Conservation (phyloP, 1,140 invertebrate species). For the Zaprionus africanus region DNA sequence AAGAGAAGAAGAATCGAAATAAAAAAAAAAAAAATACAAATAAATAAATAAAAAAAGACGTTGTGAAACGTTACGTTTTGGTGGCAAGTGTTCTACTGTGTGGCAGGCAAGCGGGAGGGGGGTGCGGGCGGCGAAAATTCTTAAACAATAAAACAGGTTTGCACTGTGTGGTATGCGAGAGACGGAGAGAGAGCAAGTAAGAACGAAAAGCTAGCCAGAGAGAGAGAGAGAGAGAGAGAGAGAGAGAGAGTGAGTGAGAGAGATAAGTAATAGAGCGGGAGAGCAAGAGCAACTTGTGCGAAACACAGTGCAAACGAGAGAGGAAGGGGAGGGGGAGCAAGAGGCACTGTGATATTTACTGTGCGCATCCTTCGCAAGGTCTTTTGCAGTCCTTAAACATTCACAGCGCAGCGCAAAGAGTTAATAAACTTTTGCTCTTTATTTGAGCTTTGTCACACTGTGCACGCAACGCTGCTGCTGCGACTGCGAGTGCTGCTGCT, state of each 20-base stretch:
- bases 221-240: background rate
- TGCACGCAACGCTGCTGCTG: conserved; percentile 2
- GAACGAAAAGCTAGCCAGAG: background rate
- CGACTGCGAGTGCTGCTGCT: conserved; percentile 12
- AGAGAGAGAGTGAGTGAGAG: background rate
- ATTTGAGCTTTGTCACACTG: conserved; percentile 26
- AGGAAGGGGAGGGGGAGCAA: background rate
- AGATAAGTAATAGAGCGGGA: conserved; percentile 8
- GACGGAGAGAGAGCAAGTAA: background rate
- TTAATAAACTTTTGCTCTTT: background rate
- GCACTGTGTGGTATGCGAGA: conserved; percentile 30
- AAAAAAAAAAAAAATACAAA: conserved; percentile 22
- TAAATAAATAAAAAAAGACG: conserved; percentile 17
- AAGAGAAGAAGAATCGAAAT: conserved; percentile 35
- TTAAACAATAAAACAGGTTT: conserved; percentile 56
- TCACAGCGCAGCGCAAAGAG: background rate
- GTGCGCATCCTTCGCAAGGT: conserved; percentile 48
- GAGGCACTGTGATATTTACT: conserved; percentile 26
- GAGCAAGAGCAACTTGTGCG: conserved; percentile 25
- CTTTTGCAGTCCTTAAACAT: conserved; percentile 26
- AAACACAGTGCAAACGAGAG: conserved; percentile 21
- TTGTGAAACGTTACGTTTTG: conserved; percentile 51
- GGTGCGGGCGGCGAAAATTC: conserved; percentile 44
- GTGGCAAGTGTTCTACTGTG: conserved; percentile 53
- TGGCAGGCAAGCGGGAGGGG: conserved; percentile 24